Conservation (phyloP, 1,140 invertebrate species). For the Formica exsecta region DNA sequence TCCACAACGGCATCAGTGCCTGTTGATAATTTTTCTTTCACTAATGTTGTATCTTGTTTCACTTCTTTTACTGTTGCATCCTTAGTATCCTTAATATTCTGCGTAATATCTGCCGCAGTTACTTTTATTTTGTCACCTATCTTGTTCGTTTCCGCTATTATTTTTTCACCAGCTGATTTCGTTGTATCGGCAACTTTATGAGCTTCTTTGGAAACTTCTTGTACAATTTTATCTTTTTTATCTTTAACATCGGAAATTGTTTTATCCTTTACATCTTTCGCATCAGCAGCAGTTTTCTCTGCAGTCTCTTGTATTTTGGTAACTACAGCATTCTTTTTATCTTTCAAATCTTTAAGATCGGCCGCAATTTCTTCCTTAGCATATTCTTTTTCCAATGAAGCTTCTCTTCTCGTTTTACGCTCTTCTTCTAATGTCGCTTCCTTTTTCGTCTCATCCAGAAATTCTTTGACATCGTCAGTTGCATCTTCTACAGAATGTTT, state of each 20-base stretch:
- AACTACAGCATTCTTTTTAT: neutral
- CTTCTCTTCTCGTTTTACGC: constrained; percentile 67
- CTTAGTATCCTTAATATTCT: constrained; percentile 39
- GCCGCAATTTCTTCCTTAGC: constrained; percentile 34
- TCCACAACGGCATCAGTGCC: constrained; percentile 14
- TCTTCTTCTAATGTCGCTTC: constrained; percentile 66
- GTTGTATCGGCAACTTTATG: constrained; percentile 14
- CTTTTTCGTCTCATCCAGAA: constrained; percentile 64
- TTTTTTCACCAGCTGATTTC: constrained; percentile 43
- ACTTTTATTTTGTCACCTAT: neutral
- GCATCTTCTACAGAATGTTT: constrained; percentile 68
- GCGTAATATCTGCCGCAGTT: neutral
- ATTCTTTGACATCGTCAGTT: constrained; percentile 68
- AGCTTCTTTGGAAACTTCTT: neutral
- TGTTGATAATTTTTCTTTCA: constrained; percentile 43
- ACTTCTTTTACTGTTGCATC: constrained; percentile 18
- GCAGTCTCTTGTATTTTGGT: constrained; percentile 44
- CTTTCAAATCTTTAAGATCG: constrained; percentile 66
- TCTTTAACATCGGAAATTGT: constrained; percentile 30
- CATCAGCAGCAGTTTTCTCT: constrained; percentile 15
- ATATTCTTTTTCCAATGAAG: constrained; percentile 65
- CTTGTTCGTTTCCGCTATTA: neutral
- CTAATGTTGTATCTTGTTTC: constrained; percentile 3
- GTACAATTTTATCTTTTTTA: neutral
- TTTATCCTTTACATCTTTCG: constrained; percentile 40